phyloP scores from a whole-genome alignment of 2,888 invertebrate genomes.

The Lithodes maja region DNA sequence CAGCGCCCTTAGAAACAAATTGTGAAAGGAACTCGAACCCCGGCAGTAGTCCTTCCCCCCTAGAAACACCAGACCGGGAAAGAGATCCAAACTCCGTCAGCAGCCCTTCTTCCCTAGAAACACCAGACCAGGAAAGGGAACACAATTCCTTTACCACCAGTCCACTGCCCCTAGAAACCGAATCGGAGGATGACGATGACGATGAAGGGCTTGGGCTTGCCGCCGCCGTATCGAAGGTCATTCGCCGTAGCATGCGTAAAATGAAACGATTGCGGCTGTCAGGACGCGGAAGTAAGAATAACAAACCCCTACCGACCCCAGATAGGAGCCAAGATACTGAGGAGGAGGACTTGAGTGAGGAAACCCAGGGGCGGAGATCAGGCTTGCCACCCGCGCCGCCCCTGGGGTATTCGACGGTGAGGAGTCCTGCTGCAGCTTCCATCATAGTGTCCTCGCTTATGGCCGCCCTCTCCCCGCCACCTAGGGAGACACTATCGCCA shows the following conservation, averaged over 20 bases:
- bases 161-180: not conserved
- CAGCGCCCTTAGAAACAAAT: no score
- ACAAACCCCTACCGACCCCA: not conserved
- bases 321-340: not conserved
- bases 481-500: not conserved
- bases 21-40: no score
- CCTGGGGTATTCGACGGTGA: constrained; percentile 48
- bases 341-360: constrained; percentile 36
- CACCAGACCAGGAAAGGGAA: no score
- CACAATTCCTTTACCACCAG: no score
- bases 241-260: constrained; percentile 60
- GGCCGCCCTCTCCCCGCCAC: constrained; percentile 56
- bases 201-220: constrained; percentile 27
- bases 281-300: constrained; percentile 5
- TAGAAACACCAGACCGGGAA: no score
- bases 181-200: constrained; percentile 7
- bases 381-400: constrained; percentile 46
- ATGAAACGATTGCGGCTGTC: constrained; percentile 63
- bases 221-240: constrained; percentile 46
- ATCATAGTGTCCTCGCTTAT: constrained; percentile 57
- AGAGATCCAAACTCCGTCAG: no score
- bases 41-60: no score
- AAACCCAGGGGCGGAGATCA: constrained; percentile 47
- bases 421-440: constrained; percentile 53
- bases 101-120: no score